These are phyloP conservation scores for Tympanuchus pallidicinctus DNA, from an alignment of 2,113 vertebrate genomes.

Conservation along the genomic window DNA sequence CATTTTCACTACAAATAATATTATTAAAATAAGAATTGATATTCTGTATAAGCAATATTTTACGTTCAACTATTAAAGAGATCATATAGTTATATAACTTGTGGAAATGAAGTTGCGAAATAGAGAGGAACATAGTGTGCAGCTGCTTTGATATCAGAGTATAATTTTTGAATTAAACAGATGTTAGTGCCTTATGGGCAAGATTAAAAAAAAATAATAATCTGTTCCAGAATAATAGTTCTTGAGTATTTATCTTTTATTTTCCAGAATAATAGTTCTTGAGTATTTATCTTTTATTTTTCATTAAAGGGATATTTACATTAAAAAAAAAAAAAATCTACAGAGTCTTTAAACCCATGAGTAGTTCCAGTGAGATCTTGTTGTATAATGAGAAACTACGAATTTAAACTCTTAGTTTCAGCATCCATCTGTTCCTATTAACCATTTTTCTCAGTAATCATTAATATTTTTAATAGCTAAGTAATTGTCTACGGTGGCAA, in stretches of 20 bases:
- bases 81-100: neutral
- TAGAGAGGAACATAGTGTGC: neutral
- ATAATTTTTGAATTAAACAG: conserved; percentile 9
- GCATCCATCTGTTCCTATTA: neutral
- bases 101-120: neutral
- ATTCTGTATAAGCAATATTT: conserved; percentile 61
- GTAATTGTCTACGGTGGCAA: neutral
- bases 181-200: neutral
- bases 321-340: neutral
- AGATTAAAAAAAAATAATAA: neutral
- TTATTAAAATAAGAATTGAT: conserved; percentile 70
- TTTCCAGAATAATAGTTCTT: conserved; percentile 29
- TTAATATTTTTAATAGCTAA: neutral
- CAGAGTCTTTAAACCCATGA: neutral
- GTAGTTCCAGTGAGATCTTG: neutral
- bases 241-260: neutral
- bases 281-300: neutral
- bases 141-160: neutral
- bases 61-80: conserved; percentile 1
- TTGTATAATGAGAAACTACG: neutral
- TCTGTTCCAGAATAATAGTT: conserved; percentile 28
- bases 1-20: conserved; percentile 65
- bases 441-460: neutral
- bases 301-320: neutral
- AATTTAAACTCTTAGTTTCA: neutral